Evolutionary conservation across 2,113 vertebrate species (phyloP).

Genomic region (Crypturellus undulatus): DNA sequence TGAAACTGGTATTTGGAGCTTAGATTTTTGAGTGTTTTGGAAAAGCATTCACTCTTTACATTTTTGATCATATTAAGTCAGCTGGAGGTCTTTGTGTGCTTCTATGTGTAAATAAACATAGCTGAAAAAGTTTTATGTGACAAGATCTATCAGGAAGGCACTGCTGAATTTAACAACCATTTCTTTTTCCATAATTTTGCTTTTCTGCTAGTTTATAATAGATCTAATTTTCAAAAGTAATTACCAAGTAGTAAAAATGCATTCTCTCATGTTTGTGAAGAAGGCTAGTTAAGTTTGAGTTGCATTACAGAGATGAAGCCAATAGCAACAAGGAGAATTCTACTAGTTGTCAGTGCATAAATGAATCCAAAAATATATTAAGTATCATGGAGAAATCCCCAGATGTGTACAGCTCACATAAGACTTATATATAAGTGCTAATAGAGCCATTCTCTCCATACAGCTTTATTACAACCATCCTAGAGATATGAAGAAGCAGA

Average conservation of each 20-base stretch:
- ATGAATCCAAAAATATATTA: neutral
- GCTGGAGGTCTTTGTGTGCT: neutral
- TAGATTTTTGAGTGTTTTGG: neutral
- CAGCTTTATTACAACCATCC: neutral
- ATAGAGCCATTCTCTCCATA: neutral
- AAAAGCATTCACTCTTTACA: neutral
- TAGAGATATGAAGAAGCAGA: conserved; percentile 7
- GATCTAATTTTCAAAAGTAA: neutral
- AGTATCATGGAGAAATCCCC: neutral
- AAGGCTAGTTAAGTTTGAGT: neutral
- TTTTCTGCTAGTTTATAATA: neutral
- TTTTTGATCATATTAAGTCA: neutral
- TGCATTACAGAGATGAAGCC: neutral
- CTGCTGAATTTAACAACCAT: neutral
- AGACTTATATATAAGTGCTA: neutral
- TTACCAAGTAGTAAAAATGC: neutral
- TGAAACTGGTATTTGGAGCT: neutral
- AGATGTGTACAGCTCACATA: neutral
- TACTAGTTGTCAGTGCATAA: neutral
- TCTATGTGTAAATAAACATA: neutral
- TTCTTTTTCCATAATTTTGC: neutral
- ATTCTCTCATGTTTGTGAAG: neutral
- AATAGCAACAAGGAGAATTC: neutral
- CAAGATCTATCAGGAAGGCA: neutral
- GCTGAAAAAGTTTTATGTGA: neutral